Percentiles rank a stretch among this genome's conserved stretches.
Conservation (phyloP, 2,113 vertebrate species). For the Lanius collurio region DNA sequence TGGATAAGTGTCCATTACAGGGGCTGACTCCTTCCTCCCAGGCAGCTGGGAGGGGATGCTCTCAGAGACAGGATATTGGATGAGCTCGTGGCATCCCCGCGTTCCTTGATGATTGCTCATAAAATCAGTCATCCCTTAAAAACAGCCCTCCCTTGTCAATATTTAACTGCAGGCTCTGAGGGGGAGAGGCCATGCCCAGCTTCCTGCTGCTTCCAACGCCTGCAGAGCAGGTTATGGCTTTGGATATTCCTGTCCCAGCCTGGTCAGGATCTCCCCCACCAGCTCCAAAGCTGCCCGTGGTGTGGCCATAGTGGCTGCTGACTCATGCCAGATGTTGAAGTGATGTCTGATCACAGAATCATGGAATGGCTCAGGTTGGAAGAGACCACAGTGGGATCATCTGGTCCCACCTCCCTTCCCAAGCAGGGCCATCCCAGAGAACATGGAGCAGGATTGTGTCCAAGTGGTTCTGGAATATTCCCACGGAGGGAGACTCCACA, state of each 20-base stretch:
- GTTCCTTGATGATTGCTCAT: slow-evolving; percentile 47
- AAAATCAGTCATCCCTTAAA: slow-evolving; percentile 38
- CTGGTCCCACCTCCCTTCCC: background rate
- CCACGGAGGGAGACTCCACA: background rate
- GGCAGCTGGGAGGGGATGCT: slow-evolving; percentile 35
- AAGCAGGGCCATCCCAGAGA: background rate
- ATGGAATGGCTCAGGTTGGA: background rate
- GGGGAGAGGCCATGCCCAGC: background rate
- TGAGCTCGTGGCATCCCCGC: slow-evolving; percentile 27
- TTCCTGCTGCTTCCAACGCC: background rate
- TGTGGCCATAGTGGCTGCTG: background rate
- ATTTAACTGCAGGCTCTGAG: background rate
- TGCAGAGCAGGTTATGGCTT: background rate
- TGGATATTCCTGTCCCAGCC: background rate
- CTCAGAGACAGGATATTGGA: slow-evolving; percentile 66
- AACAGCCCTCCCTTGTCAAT: slow-evolving; percentile 43
- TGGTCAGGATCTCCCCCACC: background rate
- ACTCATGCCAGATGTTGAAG: accelerated
- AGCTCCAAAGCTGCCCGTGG: accelerated
- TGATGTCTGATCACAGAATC: background rate
- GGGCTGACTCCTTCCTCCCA: slow-evolving; percentile 46
- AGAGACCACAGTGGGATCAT: background rate
- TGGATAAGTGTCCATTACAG: slow-evolving; percentile 67
- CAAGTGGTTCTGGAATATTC: background rate
- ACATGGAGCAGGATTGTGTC: background rate